Evolutionary conservation across 2,797 vertebrate genomes (phyloP).

Genomic region (Darevskia nairensis): DNA sequence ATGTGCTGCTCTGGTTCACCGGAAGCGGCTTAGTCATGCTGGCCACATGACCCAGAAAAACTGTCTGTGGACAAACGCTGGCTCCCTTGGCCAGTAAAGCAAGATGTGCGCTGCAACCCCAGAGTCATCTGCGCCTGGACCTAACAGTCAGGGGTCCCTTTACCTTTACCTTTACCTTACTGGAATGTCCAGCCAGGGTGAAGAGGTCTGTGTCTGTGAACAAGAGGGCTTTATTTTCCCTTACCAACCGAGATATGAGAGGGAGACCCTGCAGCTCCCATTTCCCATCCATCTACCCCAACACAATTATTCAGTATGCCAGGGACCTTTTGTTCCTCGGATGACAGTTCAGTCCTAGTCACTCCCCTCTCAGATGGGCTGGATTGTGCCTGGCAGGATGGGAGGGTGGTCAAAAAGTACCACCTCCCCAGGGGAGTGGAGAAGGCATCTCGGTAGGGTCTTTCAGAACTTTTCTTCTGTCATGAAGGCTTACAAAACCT

Average conservation of each 20-base stretch:
- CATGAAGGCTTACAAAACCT: neutral
- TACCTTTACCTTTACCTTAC: too few relatives aligned
- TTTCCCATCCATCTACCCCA: neutral
- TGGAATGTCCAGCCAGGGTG: neutral
- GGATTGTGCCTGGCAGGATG: neutral
- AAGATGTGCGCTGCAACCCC: too few relatives aligned
- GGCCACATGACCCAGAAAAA: too few relatives aligned
- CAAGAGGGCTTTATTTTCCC: neutral
- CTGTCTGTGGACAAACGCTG: too few relatives aligned
- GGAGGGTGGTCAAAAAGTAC: neutral
- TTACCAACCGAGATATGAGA: neutral
- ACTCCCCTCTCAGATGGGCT: neutral
- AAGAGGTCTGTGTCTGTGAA: neutral
- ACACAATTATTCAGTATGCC: too few relatives aligned
- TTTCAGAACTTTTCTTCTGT: neutral
- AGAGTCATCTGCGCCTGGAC: too few relatives aligned
- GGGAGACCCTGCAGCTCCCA: neutral
- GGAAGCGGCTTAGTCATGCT: too few relatives aligned
- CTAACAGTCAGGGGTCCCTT: too few relatives aligned
- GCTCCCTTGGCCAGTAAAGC: too few relatives aligned
- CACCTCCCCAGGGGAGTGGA: neutral
- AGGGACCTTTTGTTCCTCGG: neutral
- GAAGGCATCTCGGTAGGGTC: neutral
- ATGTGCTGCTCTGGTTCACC: too few relatives aligned
- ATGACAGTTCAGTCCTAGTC: neutral